Percentiles rank a stretch among this genome's conserved stretches.
phyloP scores from a whole-genome alignment of 2,797 vertebrate genomes.

The Thaleichthys pacificus region DNA sequence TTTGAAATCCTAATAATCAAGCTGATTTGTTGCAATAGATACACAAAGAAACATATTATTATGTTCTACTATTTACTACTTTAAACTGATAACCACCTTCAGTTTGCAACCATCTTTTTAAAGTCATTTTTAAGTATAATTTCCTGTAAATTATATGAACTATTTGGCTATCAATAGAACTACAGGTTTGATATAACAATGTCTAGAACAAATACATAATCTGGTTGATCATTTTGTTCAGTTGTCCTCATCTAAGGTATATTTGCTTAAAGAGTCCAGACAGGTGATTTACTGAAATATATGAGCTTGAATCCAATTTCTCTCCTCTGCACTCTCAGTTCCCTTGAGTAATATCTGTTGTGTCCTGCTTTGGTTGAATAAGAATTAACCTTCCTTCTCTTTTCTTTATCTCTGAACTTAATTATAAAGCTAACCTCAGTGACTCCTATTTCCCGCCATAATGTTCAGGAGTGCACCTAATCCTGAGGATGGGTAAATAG shows the following conservation, averaged over 20 bases:
- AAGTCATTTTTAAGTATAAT: too few species aligned
- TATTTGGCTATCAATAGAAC: too few species aligned
- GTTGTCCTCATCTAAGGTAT: constrained; percentile 28
- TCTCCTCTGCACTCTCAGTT: constrained; percentile 55
- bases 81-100: too few species aligned
- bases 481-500: constrained; percentile 23
- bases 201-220: too few species aligned
- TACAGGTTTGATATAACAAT: too few species aligned
- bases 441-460: constrained; percentile 13
- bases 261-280: constrained; percentile 52
- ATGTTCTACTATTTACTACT: too few species aligned
- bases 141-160: too few species aligned
- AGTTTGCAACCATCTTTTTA: too few species aligned
- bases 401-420: constrained; percentile 38
- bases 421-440: constrained; percentile 42
- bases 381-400: constrained; percentile 57
- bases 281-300: constrained; percentile 67
- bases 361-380: constrained; percentile 53
- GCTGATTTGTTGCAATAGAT: too few species aligned
- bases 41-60: too few species aligned
- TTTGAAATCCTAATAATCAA: too few species aligned
- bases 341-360: constrained; percentile 55
- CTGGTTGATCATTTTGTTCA: too few species aligned
- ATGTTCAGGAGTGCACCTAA: constrained; percentile 18
- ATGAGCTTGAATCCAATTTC: constrained; percentile 65